A percentile compares a stretch with the other conserved stretches of the same genome.
These are phyloP conservation scores for Diglossa cyanea DNA, from an alignment of 2,797 vertebrate species.

Conservation along the genomic window DNA sequence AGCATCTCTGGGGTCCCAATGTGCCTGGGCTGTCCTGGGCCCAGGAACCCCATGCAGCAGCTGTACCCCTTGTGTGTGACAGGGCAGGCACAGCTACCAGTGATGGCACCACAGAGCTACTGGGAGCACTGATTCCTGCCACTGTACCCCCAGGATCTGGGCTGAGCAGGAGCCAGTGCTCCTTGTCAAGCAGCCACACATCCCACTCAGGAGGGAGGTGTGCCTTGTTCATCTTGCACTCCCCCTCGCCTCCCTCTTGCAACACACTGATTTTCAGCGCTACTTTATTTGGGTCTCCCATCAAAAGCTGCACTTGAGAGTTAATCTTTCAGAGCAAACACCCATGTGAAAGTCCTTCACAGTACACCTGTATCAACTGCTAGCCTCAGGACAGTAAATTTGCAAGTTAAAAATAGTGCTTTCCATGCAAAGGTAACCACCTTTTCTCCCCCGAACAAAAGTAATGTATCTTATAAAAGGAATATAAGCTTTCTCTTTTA, in stretches of 20 bases:
- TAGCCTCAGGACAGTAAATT: neutral
- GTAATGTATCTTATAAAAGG: neutral
- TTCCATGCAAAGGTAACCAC: neutral
- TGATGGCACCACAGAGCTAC: neutral
- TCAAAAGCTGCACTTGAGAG: neutral
- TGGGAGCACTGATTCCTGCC: neutral
- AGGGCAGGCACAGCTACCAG: neutral
- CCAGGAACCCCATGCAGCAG: neutral
- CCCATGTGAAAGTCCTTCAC: neutral
- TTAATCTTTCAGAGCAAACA: neutral
- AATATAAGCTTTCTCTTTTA: neutral
- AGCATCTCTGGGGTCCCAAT: neutral
- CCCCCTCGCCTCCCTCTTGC: neutral
- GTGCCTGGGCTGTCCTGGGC: accelerated
- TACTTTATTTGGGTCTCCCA: neutral
- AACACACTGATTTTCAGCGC: neutral
- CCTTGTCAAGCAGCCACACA: neutral
- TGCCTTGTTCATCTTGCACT: neutral
- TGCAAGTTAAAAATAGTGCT: slow-evolving; percentile 6
- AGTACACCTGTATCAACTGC: slow-evolving; percentile 5
- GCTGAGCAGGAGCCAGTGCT: neutral
- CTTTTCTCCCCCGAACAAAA: neutral
- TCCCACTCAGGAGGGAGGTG: neutral
- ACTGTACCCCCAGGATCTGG: neutral
- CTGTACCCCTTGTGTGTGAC: accelerated